Evolutionary conservation across 1,140 invertebrate genomes (phyloP), one percentile per base, ranked within the genome.

Genomic region (Drosophila setifemur): DNA sequence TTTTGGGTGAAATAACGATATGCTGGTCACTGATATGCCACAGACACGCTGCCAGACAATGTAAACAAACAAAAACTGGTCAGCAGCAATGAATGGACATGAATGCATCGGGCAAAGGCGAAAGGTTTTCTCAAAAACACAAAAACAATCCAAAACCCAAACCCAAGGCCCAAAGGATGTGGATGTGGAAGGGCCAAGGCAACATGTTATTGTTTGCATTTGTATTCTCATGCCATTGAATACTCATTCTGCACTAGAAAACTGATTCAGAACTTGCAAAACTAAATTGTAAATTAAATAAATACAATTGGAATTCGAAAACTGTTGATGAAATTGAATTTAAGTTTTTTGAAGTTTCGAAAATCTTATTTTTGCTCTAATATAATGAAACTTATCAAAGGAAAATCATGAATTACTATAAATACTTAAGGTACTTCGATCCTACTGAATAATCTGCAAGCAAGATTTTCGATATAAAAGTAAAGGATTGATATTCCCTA

Each of bases 21-120:
- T 67, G 70, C 54, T 43, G 66, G 57, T 55, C 63, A 64, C 73
- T 82, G 79, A 78, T 79, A 85, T 79, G 76, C 64, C 58, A 71
- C 64, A 71, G 66, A 64, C 57, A 70, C 35, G 71, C 47, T 60
- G 44, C 49, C 44, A 68, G 31, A 47, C 50, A 29, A 11, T 28
- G 47, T 58, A 58, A 71, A 50, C 66, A 70, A 60, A 68, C 63
- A 57, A 28, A 42, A 28, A 42, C 26, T 71, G 67, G 42, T 26
- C 23, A 23, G 55, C 58, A 47, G 49, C 33, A 61, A 29, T 21
- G 58, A 45, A 33, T n/a, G 33, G 23, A 70, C 39, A 60, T 48
- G 54, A 58, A 26, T 70, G 54, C 42, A 60, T 37, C 44, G 26
- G 33, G 35, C 35, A 39, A 25, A 40, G 16, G 48, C 37, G 39